Evolutionary conservation across 2,113 vertebrate genomes (phyloP).

Genomic region (Emydura subglobosa): DNA sequence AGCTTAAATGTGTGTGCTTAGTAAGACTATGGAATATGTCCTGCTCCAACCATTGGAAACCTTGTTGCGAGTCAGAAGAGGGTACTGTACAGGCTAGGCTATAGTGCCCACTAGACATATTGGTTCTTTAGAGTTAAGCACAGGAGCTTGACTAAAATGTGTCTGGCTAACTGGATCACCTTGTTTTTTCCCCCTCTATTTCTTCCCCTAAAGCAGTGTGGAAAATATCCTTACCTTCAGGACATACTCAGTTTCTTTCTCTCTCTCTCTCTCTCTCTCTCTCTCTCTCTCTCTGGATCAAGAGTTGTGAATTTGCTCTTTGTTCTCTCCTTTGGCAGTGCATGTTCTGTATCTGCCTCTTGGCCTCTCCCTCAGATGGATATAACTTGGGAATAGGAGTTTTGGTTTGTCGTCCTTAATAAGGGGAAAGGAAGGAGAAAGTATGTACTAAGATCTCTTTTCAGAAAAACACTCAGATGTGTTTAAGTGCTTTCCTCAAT

Average conservation of each 20-base stretch:
- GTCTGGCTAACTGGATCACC: neutral
- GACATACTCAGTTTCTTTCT: neutral
- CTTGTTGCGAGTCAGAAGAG: neutral
- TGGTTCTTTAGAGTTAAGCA: neutral
- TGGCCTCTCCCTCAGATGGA: neutral
- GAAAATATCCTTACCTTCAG: neutral
- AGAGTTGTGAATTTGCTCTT: neutral
- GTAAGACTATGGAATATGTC: neutral
- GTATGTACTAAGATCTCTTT: neutral
- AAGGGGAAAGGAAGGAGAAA: neutral
- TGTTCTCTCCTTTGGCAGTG: neutral
- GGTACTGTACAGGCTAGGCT: neutral
- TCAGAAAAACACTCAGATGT: neutral
- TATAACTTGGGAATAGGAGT: neutral
- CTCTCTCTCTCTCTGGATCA: neutral
- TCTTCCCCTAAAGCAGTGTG: neutral
- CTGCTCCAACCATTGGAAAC: neutral
- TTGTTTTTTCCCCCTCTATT: neutral
- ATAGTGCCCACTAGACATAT: neutral
- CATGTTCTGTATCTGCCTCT: neutral
- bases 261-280: neutral
- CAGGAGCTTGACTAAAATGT: neutral
- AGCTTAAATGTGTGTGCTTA: neutral
- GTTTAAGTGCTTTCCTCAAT: neutral
- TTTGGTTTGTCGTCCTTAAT: neutral